These are phyloP conservation scores for Myrmophylax atrothorax DNA, from an alignment of 2,113 vertebrate genomes.

Conservation along the genomic window DNA sequence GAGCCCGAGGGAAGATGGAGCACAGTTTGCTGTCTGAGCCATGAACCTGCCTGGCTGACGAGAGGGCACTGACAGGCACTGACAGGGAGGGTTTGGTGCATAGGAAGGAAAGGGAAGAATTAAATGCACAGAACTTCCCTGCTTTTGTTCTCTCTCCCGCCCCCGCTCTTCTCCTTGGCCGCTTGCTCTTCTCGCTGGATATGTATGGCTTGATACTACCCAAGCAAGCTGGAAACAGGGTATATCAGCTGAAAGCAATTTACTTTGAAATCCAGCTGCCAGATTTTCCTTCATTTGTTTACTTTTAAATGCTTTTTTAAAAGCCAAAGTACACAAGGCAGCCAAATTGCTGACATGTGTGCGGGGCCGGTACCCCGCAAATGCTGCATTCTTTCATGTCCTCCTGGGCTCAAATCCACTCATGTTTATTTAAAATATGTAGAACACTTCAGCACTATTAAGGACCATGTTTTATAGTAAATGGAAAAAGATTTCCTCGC, in stretches of 20 bases:
- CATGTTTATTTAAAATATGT: slow-evolving; percentile 96
- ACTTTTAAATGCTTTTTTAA: slow-evolving; percentile 93
- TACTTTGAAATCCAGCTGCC: slow-evolving; percentile 90
- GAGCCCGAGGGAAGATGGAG: not conserved
- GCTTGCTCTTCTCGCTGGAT: slow-evolving; percentile 37
- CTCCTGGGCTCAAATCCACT: slow-evolving; percentile 85
- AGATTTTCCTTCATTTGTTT: slow-evolving; percentile 94
- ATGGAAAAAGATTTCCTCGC: slow-evolving; percentile 83
- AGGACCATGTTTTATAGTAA: slow-evolving; percentile 88
- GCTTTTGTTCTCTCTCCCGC: slow-evolving; percentile 45
- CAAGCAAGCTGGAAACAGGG: slow-evolving; percentile 87
- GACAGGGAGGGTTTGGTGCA: slow-evolving; percentile 36
- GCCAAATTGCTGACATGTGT: slow-evolving; percentile 98
- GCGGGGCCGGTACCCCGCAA: slow-evolving; percentile 80
- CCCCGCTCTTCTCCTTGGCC: slow-evolving; percentile 52
- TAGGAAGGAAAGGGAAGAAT: slow-evolving; percentile 67
- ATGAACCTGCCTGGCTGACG: not conserved
- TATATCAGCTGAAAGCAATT: slow-evolving; percentile 98
- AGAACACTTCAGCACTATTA: slow-evolving; percentile 94
- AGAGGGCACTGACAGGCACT: slow-evolving; percentile 21
- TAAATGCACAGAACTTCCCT: slow-evolving; percentile 50
- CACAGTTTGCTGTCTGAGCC: not conserved
- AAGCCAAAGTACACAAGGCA: slow-evolving; percentile 97
- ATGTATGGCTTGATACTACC: slow-evolving; percentile 87
- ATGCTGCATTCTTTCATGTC: slow-evolving; percentile 93